phyloP scores from a whole-genome alignment of 2,888 invertebrate genomes.

The Peribatodes rhomboidaria region DNA sequence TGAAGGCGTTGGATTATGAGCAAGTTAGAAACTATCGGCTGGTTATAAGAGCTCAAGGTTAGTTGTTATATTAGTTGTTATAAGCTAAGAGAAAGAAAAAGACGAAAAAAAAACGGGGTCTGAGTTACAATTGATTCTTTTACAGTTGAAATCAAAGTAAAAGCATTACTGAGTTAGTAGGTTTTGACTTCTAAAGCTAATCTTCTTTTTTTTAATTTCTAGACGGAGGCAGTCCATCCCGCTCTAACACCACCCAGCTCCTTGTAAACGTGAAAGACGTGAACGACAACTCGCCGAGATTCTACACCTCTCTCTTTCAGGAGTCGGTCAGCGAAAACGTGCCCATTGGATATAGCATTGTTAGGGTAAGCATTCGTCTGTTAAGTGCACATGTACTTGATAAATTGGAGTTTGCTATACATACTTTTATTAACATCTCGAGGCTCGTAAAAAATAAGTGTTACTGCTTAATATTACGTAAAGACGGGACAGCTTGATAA shows the following conservation, averaged over 20 bases:
- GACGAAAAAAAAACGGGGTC: too few relatives aligned
- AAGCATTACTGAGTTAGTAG: too few relatives aligned
- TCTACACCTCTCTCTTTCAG: conserved; percentile 96
- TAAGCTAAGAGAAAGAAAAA: too few relatives aligned
- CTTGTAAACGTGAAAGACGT: conserved; percentile 96
- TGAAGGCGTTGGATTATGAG: conserved; percentile 96
- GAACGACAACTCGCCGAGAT: conserved; percentile 97
- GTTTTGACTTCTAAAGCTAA: neutral
- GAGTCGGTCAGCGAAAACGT: conserved; percentile 97
- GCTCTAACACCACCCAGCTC: conserved; percentile 98
- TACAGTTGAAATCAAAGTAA: too few relatives aligned
- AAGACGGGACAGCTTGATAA: too few relatives aligned
- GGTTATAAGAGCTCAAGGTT: conserved; percentile 95
- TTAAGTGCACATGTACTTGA: neutral
- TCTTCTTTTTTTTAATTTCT: conserved; percentile 26
- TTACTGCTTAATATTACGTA: too few relatives aligned
- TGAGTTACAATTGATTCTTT: too few relatives aligned
- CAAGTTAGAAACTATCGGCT: conserved; percentile 93
- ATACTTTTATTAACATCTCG: too few relatives aligned
- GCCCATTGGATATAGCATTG: conserved; percentile 94
- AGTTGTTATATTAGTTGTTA: neutral
- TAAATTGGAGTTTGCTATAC: neutral
- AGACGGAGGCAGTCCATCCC: conserved; percentile 97
- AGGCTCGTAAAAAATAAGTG: too few relatives aligned
- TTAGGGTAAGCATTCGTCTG: conserved; percentile 85